Base-by-base conservation (phyloP, 1,140 invertebrate species). In the Sycophila sp. region DNA sequence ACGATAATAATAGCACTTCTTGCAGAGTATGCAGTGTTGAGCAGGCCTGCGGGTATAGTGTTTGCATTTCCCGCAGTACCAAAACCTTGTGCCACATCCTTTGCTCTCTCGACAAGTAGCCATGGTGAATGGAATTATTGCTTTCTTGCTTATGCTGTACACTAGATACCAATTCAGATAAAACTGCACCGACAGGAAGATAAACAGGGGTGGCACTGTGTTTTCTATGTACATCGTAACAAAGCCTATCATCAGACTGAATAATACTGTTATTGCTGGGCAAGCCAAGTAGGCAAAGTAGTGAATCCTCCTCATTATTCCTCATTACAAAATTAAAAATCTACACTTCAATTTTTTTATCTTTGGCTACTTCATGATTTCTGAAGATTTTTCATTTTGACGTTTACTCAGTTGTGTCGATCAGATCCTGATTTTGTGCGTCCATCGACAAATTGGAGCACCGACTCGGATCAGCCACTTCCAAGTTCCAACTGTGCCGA, bases 101-200 rank as follows among this genome's bases (percentile, higher is more conserved):
- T 32, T 19, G 13, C 38, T 30, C 40, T 72, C 59, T 38, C 58
- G 13, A 73, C 24, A 24, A 40, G 53, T 40, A 4, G 28, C 42
- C 40, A 45, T 76, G 8, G 73, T 36, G 56, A 68, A 72, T 63
- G 78, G 73, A n/a, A 75, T 77, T 26, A 40, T 75, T 19, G 74
- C 71, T 13, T 73, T 78, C 15, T 38, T 58, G 51, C 77, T 78
- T 47, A 80, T 80, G 26, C 47, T 73, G 22, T 73, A 77, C 13
- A 81, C 69, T 0, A 77, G 76, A 19, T 80, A 82, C 81, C 81
- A 82, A 58, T 82, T 82, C 4, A 81, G 22, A 22, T 80, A 82
- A 17, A 79, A 78, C 60, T 82, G 80, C 19, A 77, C 42, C 8
- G 73, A 82, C 28, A 80, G 65, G 30, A 80, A 80, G 5, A 82